Evolutionary conservation across 2,888 invertebrate species (phyloP), one percentile per base, ranked within the genome.

Genomic region (Clivina fossor): DNA sequence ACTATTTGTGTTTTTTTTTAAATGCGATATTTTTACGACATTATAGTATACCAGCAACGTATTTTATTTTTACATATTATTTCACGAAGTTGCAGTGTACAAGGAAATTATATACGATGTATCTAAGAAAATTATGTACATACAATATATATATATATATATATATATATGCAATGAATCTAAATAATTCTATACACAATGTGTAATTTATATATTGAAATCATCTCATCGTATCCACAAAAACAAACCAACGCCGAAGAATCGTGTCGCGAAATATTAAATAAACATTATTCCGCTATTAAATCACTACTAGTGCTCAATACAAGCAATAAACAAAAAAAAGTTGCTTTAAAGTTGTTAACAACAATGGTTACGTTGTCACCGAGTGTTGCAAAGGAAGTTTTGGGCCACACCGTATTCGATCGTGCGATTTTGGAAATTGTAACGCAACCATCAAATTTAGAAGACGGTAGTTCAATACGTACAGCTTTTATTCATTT

Each of bases 351-450:
- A 0, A 85, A 85, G 66, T 68, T 90, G 5, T 70, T 90, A 1
- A 84, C 88, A 0, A 83, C 86, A 0, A 84, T 91, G 71, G 86
- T 88, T 0, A 84, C 87, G 28, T 76, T 89, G 8, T 88, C 86
- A 32, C 78, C 83, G 3, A 80, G 79, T 63, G 71, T 89, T 53
- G 87, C 89, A 0, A 80, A 85, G 38, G 87, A 90, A 69, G 76
- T 92, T 9, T 73, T 90, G 1, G 78, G 80, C 41, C 84, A 86
- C 62, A 79, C 90, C 15, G 81, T 84, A 13, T 75, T 88, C 61
- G 80, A 83, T 26, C 74, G 78, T 0, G 72, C 80, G 64, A 80
- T 80, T 58, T 71, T 87, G 57, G 80, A 81, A 58, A 74, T 82
- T 51, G 75, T 88, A 46, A 75, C 81, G n/a, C 76, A 77, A 41